Evolutionary conservation across 2,888 invertebrate species (phyloP).

Genomic region (Brachyptera risi): DNA sequence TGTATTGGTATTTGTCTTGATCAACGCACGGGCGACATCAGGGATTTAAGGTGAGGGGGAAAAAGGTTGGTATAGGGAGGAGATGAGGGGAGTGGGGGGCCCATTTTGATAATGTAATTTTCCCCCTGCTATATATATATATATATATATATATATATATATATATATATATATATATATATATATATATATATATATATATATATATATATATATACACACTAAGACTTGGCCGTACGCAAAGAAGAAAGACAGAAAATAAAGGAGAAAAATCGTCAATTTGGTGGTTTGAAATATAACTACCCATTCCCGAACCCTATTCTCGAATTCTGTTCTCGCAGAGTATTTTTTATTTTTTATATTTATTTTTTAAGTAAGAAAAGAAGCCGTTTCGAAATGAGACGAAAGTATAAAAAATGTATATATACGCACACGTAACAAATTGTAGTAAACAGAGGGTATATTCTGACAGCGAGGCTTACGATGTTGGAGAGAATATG

Average conservation of each 20-base stretch:
- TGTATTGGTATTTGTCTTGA: conserved; percentile 46
- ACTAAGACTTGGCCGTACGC: too few species aligned
- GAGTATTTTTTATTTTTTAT: not conserved
- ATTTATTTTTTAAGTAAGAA: conserved; percentile 6
- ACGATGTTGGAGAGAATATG: too few species aligned
- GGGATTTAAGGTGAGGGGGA: conserved; percentile 23
- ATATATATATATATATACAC: too few species aligned
- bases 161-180: too few species aligned
- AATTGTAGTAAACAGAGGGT: too few species aligned
- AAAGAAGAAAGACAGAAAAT: conserved; percentile 20
- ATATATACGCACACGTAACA: too few species aligned
- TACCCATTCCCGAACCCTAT: not conserved
- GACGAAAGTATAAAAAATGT: too few species aligned
- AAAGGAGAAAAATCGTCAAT: conserved; percentile 8
- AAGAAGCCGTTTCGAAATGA: conserved; percentile 8
- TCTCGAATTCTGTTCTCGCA: too few species aligned
- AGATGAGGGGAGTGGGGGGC: not conserved
- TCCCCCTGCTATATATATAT: conserved; percentile 25
- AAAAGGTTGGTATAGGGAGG: too few species aligned
- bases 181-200: too few species aligned
- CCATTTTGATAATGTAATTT: conserved; percentile 35
- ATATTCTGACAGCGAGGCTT: too few species aligned
- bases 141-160: too few species aligned
- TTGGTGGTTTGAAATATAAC: conserved; percentile 12
- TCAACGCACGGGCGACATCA: conserved; percentile 36